phyloP scores from a whole-genome alignment of 2,888 invertebrate species.

The Pemphredon lugubris region DNA sequence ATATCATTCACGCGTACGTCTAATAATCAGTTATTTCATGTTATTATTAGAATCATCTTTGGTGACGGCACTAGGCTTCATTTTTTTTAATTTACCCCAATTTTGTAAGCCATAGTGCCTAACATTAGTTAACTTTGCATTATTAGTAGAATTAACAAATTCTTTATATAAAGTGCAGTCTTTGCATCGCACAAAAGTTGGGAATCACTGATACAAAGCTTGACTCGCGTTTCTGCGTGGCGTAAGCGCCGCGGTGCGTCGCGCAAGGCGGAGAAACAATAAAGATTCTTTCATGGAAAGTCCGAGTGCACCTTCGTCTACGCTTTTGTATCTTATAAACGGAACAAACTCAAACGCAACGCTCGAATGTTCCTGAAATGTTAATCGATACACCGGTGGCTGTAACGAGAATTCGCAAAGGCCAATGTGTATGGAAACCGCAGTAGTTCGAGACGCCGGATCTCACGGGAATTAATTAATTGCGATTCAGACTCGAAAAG shows the following conservation, averaged over 20 bases:
- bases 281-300: conserved; percentile 17
- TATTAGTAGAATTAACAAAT: too few relatives aligned
- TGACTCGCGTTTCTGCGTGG: conserved; percentile 3
- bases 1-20: too few relatives aligned
- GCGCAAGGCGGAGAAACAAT: background rate
- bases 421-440: background rate
- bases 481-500: background rate
- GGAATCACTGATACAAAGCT: too few relatives aligned
- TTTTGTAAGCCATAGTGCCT: too few relatives aligned
- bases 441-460: background rate
- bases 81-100: too few relatives aligned
- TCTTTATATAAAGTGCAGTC: too few relatives aligned
- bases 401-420: background rate
- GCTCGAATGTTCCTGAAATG: background rate
- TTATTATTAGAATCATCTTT: too few relatives aligned
- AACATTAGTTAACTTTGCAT: too few relatives aligned
- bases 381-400: conserved; percentile 11
- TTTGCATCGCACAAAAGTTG: too few relatives aligned
- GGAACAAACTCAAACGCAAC: background rate
- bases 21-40: too few relatives aligned
- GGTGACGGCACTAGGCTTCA: too few relatives aligned
- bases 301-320: background rate
- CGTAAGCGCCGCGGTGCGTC: background rate
- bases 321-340: background rate
- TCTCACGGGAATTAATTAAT: conserved; percentile 15